These are phyloP conservation scores for Notodonta dromedarius DNA, from an alignment of 2,888 invertebrate genomes.

Conservation along the genomic window DNA sequence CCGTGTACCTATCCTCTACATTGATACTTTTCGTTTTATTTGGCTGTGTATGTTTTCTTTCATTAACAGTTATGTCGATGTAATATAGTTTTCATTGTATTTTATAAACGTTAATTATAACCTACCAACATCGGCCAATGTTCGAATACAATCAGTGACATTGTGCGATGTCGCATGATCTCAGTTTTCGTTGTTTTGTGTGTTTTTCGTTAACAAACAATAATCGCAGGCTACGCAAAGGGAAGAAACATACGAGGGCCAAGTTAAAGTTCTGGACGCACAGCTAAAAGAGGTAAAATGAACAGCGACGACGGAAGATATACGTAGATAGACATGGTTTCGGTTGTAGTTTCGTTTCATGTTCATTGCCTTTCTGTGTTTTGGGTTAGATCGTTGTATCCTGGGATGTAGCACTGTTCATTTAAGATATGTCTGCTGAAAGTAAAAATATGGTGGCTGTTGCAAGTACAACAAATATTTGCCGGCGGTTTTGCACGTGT, in stretches of 20 bases:
- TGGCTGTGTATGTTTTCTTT: conserved; percentile 60
- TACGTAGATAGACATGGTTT: conserved; percentile 73
- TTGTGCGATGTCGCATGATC: conserved; percentile 66
- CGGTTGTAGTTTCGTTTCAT: conserved; percentile 73
- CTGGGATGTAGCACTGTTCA: conserved; percentile 38
- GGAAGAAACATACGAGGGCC: conserved; percentile 96
- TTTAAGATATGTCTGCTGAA: conserved; percentile 14
- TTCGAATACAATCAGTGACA: conserved; percentile 30
- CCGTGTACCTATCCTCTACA: conserved; percentile 44
- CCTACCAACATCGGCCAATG: conserved; percentile 51
- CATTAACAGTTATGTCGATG: conserved; percentile 48
- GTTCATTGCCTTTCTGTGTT: conserved; percentile 70
- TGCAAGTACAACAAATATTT: neutral
- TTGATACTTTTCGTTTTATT: conserved; percentile 43
- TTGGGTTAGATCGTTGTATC: conserved; percentile 49
- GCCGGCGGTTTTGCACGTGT: neutral
- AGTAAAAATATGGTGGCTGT: no score
- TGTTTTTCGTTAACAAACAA: conserved; percentile 74
- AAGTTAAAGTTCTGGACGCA: conserved; percentile 94
- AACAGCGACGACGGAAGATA: conserved; percentile 48
- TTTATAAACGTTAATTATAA: conserved; percentile 31
- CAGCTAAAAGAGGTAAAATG: conserved; percentile 96
- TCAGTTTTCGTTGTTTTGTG: conserved; percentile 72
- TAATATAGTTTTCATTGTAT: conserved; percentile 50
- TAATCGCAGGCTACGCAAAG: conserved; percentile 95